phyloP scores from a whole-genome alignment of 1,140 invertebrate genomes.

The Drosophila bocki region DNA sequence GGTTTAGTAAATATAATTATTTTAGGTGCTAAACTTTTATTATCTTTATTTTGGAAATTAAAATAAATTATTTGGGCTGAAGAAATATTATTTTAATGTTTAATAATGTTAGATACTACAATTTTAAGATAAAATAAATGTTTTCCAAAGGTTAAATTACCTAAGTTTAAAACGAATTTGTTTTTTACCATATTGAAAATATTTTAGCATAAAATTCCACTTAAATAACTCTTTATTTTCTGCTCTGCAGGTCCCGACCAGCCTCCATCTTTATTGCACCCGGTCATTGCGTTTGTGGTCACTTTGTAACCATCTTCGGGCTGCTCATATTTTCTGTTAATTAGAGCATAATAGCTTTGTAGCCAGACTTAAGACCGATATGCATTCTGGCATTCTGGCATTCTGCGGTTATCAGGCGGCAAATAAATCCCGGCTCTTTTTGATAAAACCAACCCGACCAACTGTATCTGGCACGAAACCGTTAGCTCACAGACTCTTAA shows the following conservation, averaged over 20 bases:
- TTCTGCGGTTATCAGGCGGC: conserved; percentile 49
- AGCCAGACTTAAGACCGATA: conserved; percentile 10
- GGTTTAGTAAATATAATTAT: not conserved
- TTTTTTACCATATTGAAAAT: fast-evolving
- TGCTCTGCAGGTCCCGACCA: conserved; percentile 17
- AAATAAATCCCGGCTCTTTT: conserved; percentile 21
- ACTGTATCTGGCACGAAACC: conserved; percentile 58
- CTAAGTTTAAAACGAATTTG: not conserved
- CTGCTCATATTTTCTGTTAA: conserved; percentile 58
- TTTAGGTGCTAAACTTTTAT: not conserved
- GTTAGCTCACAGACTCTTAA: conserved; percentile 44
- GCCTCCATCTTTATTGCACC: conserved; percentile 53
- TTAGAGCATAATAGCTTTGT: conserved; percentile 66
- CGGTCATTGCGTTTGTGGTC: conserved; percentile 57
- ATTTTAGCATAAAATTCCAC: not conserved
- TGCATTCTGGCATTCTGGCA: conserved; percentile 61
- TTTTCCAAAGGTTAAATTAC: fast-evolving
- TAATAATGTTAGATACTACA: too few species aligned
- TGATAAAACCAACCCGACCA: conserved; percentile 26
- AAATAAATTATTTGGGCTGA: not conserved
- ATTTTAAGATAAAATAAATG: not conserved
- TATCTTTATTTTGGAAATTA: not conserved
- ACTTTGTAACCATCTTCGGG: conserved; percentile 33
- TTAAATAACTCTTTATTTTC: not conserved
- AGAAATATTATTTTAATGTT: not conserved